Conservation (phyloP, 2,113 vertebrate species). For the Coptodon bakossiorum region DNA sequence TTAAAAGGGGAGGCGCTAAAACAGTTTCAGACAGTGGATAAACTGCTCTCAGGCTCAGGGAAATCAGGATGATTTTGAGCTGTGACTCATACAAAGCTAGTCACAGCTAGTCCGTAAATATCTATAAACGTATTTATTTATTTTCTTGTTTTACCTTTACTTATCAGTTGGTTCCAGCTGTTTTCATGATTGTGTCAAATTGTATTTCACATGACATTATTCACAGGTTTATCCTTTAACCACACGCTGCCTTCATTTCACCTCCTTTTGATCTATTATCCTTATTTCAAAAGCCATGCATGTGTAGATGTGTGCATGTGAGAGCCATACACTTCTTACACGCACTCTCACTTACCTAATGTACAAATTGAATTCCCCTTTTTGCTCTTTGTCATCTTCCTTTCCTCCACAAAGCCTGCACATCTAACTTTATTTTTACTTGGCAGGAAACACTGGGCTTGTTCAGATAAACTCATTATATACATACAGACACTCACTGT, state of each 20-base stretch:
- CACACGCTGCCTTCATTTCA: background rate
- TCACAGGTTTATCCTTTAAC: background rate
- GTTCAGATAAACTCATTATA: background rate
- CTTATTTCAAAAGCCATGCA: background rate
- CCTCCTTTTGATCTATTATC: background rate
- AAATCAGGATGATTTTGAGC: background rate
- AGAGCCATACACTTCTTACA: background rate
- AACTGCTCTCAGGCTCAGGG: background rate
- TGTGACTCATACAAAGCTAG: background rate
- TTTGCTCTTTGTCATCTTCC: background rate
- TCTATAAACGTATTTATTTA: background rate
- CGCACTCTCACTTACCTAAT: background rate
- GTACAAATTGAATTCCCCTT: background rate
- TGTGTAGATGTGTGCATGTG: background rate
- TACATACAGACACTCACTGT: background rate
- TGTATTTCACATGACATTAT: background rate
- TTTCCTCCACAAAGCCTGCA: background rate
- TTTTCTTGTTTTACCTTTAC: background rate
- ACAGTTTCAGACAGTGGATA: background rate
- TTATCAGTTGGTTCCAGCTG: background rate
- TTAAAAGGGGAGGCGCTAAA: background rate
- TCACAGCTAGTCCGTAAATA: background rate
- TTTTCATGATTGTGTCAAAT: background rate
- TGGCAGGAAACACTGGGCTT: accelerated
- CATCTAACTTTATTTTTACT: background rate